These are phyloP conservation scores for Palythoa caribaeorum DNA, from an alignment of 92 coral and sea anemone species.

Conservation along the genomic window DNA sequence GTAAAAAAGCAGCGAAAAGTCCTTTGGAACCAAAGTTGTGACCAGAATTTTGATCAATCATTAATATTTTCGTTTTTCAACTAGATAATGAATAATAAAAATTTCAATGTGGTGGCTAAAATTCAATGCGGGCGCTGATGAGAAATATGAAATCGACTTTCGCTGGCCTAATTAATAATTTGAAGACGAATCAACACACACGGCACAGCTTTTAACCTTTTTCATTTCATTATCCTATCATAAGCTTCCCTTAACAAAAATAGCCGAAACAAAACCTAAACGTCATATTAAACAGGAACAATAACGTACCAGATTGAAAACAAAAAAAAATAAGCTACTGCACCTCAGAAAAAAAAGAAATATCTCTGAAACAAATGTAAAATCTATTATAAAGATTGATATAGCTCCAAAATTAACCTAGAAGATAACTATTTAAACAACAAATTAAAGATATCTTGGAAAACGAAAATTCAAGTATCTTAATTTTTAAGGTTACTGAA, in stretches of 20 bases:
- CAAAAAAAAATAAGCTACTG: too few species aligned
- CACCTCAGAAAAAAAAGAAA: too few species aligned
- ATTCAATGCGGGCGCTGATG: background rate
- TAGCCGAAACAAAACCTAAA: constrained; percentile 13
- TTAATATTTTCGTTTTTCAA: background rate
- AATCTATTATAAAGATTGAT: too few species aligned
- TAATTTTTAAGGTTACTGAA: too few species aligned
- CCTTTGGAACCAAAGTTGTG: constrained; percentile 11
- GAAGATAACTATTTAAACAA: too few species aligned
- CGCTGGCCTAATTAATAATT: constrained; percentile 9
- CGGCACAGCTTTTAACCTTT: constrained; percentile 21
- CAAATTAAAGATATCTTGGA: too few species aligned
- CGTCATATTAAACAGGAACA: too few species aligned
- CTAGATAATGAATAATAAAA: constrained; percentile 22
- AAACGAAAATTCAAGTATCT: too few species aligned
- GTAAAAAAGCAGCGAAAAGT: constrained; percentile 21
- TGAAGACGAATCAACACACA: constrained; percentile 17
- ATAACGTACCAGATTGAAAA: too few species aligned
- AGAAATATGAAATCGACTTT: background rate
- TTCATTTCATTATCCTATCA: constrained; percentile 17
- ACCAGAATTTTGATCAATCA: background rate
- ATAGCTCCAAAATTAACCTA: too few species aligned
- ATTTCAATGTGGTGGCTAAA: background rate
- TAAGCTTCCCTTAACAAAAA: constrained; percentile 25
- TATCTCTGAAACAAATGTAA: too few species aligned